These are phyloP conservation scores for Cephus cinctus DNA, from an alignment of 1,140 invertebrate genomes.

Conservation along the genomic window DNA sequence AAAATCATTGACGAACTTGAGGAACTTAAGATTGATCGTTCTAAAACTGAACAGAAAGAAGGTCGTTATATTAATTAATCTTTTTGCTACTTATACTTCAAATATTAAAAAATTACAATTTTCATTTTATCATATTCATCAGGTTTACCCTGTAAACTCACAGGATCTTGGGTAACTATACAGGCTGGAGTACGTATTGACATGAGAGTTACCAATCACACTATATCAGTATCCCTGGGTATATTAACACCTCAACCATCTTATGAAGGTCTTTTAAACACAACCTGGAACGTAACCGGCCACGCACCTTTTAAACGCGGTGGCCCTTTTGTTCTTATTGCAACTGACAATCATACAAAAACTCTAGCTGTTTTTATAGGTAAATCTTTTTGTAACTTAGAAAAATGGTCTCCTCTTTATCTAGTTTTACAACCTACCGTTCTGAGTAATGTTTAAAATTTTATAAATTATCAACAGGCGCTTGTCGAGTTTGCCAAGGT, in stretches of 20 bases:
- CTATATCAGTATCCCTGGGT: constrained; percentile 24
- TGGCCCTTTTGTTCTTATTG: constrained; percentile 31
- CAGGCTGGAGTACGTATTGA: constrained; percentile 32
- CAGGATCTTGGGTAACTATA: constrained; percentile 34
- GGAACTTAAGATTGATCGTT: constrained; percentile 20
- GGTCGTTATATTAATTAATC: constrained; percentile 13
- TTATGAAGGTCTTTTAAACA: constrained; percentile 25
- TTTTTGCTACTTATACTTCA: not conserved
- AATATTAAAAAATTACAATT: not conserved
- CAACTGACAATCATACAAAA: constrained; percentile 28
- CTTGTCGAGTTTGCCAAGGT: constrained; percentile 38
- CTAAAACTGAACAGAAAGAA: constrained; percentile 17
- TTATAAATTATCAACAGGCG: constrained; percentile 22
- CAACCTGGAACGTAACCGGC: constrained; percentile 34
- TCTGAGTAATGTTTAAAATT: constrained; percentile 1
- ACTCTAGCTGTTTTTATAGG: constrained; percentile 36
- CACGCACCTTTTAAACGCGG: constrained; percentile 28
- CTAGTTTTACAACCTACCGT: not conserved
- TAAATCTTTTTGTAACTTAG: constrained; percentile 7
- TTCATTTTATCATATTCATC: constrained; percentile 11
- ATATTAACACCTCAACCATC: constrained; percentile 11
- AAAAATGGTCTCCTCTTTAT: not conserved
- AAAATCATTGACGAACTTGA: constrained; percentile 37
- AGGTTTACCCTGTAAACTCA: constrained; percentile 37
- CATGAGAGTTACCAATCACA: constrained; percentile 32